Conservation (phyloP, 2,113 vertebrate genomes). For the Pelusios castaneus region DNA sequence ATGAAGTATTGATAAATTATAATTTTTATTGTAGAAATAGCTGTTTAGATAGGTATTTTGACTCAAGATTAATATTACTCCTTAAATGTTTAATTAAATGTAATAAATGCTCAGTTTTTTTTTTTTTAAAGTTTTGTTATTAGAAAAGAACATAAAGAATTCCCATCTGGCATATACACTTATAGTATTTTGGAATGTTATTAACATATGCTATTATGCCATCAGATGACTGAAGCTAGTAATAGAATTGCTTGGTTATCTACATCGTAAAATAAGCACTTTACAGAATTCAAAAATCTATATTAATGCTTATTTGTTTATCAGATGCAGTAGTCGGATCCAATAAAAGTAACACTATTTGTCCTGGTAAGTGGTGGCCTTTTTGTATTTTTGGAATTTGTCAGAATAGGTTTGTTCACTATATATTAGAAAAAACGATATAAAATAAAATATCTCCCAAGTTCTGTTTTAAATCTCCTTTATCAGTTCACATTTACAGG, state of each 20-base stretch:
- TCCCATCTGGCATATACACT: neutral
- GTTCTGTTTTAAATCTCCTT: neutral
- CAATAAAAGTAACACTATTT: constrained; percentile 89
- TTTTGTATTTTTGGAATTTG: constrained; percentile 3
- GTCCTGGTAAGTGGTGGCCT: constrained; percentile 85
- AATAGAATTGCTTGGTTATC: neutral
- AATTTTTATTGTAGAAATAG: neutral
- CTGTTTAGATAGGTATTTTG: neutral
- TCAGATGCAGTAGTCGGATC: constrained; percentile 89
- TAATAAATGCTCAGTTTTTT: neutral
- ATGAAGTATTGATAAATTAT: neutral
- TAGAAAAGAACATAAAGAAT: neutral
- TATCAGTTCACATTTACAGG: neutral
- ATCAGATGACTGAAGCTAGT: neutral
- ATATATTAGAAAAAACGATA: neutral
- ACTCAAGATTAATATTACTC: neutral
- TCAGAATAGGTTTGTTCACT: neutral
- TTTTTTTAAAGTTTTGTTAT: neutral
- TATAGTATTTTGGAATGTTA: neutral
- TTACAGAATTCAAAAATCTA: neutral
- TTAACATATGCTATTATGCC: neutral
- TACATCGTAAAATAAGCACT: neutral
- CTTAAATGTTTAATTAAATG: accelerated
- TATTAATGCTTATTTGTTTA: constrained; percentile 30
- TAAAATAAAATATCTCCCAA: accelerated